Evolutionary conservation across 64 coral and sea anemone genomes (phyloP), one percentile per base, ranked within the genome.

Genomic region (Dendronephthya gigantea): DNA sequence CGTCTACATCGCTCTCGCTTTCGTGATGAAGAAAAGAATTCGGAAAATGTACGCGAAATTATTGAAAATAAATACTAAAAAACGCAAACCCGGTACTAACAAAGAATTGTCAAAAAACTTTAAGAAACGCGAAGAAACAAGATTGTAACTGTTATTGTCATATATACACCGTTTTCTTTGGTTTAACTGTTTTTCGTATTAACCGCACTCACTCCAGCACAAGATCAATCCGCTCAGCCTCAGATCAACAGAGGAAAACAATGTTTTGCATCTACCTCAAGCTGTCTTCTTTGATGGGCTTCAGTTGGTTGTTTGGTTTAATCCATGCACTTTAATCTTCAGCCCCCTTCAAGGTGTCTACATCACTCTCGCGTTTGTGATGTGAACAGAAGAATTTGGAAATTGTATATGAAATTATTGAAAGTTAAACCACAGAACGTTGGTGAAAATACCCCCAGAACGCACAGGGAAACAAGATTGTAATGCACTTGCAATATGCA

Each of bases 211-310:
- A 29, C 30, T 35, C 23, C 6, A 13, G 69, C 30, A 32, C 69
- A 38, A 75, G 35, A 75, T 22, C 58, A 2, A 4, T 17, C n/a
- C n/a, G n/a, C 27, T n/a, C n/a, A n/a, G 19, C 27, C 7, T 75
- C 28, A 34, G n/a, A 75, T 75, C 30, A 13, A 34, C 23, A 32
- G 5, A 5, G 5, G 3, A 66, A 66, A 66, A 66, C 58, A 66
- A 66, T n/a, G 58, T 14, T 66, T 22, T 66, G 19, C 27, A 75
- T 75, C 29, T 75, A 75, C 25, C 29, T 75, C 35, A 75, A 75
- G 35, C 69, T 75, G 34, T 75, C 69, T 35, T 9, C 69, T 35
- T 75, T 75, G 69, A 75, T 75, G 69, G 69, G 69, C 2, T 75
- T 75, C 30, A 34, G 29, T 35, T 75, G 69, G 69, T 38, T 75